phyloP scores from a whole-genome alignment of 2,888 invertebrate genomes.

The Euplexia lucipara region DNA sequence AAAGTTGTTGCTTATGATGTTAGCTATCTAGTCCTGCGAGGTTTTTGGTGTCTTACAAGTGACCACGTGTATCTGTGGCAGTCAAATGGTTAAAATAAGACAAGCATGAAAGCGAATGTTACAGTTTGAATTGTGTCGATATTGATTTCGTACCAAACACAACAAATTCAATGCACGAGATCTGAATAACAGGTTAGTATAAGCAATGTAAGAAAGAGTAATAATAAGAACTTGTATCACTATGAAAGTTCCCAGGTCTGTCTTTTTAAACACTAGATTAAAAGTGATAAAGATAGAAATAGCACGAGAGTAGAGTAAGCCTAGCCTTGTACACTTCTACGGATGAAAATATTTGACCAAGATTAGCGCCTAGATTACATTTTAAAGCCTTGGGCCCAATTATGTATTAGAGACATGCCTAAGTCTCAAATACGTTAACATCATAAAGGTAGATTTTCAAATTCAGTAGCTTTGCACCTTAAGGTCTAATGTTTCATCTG shows the following conservation, averaged over 20 bases:
- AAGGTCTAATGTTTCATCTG: slow-evolving; percentile 58
- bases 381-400: slow-evolving; percentile 62
- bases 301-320: slow-evolving; percentile 23
- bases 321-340: slow-evolving; percentile 37
- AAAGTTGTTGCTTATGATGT: no score
- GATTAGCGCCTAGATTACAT: slow-evolving; percentile 51
- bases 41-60: no score
- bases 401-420: slow-evolving; percentile 26
- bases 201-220: slow-evolving; percentile 31
- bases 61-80: no score
- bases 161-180: slow-evolving; percentile 5
- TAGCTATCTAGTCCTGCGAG: no score
- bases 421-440: slow-evolving; percentile 37
- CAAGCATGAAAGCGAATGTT: not conserved
- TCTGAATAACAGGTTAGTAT: slow-evolving; percentile 43
- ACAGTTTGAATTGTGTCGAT: slow-evolving; percentile 11
- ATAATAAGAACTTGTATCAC: slow-evolving; percentile 13
- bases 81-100: not conserved
- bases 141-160: not conserved
- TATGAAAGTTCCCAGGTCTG: slow-evolving; percentile 5
- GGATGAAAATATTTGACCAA: slow-evolving; percentile 53
- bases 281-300: slow-evolving; percentile 35
- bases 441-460: slow-evolving; percentile 44
- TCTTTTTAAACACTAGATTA: slow-evolving; percentile 17
- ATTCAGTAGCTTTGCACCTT: slow-evolving; percentile 53